A percentile compares a stretch with the other conserved stretches of the same genome.
Evolutionary conservation across 2,797 vertebrate genomes (phyloP).

Genomic region (Rhynchotus rufescens): DNA sequence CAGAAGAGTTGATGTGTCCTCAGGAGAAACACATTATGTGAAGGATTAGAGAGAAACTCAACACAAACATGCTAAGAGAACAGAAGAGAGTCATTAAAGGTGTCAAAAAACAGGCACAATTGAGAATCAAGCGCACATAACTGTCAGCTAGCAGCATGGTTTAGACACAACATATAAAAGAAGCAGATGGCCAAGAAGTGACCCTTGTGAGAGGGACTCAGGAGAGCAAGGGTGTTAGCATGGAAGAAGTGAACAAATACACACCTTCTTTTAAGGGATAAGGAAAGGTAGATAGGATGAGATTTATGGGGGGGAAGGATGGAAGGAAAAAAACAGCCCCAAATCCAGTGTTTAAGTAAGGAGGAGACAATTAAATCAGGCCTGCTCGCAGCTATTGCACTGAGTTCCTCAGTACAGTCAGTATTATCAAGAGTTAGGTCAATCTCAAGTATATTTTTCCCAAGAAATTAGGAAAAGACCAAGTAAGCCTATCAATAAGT

Average conservation of each 20-base stretch:
- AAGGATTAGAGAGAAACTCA: conserved; percentile 17
- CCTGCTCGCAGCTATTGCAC: neutral
- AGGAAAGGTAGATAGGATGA: neutral
- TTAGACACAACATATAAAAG: neutral
- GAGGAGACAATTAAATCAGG: neutral
- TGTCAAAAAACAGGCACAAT: conserved; percentile 21
- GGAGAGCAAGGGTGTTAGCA: conserved; percentile 22
- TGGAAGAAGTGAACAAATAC: neutral
- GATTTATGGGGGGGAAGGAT: neutral
- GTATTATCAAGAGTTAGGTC: neutral
- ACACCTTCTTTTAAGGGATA: neutral
- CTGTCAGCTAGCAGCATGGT: neutral
- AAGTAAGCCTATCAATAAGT: neutral
- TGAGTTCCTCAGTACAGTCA: neutral
- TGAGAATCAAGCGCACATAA: conserved; percentile 15
- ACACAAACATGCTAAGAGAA: conserved; percentile 18
- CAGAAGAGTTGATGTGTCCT: conserved; percentile 31
- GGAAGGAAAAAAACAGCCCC: no score
- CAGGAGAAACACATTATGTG: conserved; percentile 12
- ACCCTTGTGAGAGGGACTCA: neutral
- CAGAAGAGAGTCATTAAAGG: conserved; percentile 56
- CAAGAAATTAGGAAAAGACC: neutral
- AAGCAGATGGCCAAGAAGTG: conserved; percentile 51
- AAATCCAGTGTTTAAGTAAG: neutral
- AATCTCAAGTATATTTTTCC: neutral